Base-by-base conservation (phyloP, 2,888 invertebrate species). In the Elmis aenea region DNA sequence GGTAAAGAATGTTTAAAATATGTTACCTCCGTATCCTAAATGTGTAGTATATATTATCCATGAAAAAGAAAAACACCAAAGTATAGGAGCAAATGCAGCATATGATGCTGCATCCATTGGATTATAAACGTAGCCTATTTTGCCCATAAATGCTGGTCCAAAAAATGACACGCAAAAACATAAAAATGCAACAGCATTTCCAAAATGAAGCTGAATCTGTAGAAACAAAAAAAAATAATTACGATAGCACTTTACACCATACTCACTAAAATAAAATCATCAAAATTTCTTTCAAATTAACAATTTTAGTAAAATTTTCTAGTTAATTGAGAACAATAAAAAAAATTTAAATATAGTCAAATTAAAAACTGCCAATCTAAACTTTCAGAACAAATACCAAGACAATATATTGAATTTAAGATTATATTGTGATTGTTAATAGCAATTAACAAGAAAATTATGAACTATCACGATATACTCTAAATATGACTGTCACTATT, bases 81-180 rank as follows among this genome's bases (percentile, higher is more conserved):
- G 74, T 34, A 82, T 77, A 1, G 83, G 82, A 2, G 80, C 76
- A 48, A 82, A 77, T 2, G 83, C 81, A 8, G 82, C 81, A 54
- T 83, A 83, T 52, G 73, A 71, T 2, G 81, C 82, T 1, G 81
- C 81, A 59, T 82, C 76, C 2, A 69, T 64, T 1, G 78, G 70
- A 54, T 78, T 72, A 48, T 82, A 82, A 4, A 71, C 62, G 48
- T 82, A 81, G 51, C 71, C 63, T 20, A 76, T 73, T 26, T 70
- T 69, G 1, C 81, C 77, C 81, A 82, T 82, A 27, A 73, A 73
- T 0, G 80, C 73, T 2, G 81, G 79, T 1, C 76, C 78, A 39
- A 80, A 58, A 32, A 79, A 68, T 1, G 81, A 74, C 3, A 65
- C 65, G 5, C 75, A 53, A 15, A 77, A 69, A 59, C 76, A 70